Base-by-base conservation (phyloP, 1,140 invertebrate species). In the Aphelenchoides fujianensis region DNA sequence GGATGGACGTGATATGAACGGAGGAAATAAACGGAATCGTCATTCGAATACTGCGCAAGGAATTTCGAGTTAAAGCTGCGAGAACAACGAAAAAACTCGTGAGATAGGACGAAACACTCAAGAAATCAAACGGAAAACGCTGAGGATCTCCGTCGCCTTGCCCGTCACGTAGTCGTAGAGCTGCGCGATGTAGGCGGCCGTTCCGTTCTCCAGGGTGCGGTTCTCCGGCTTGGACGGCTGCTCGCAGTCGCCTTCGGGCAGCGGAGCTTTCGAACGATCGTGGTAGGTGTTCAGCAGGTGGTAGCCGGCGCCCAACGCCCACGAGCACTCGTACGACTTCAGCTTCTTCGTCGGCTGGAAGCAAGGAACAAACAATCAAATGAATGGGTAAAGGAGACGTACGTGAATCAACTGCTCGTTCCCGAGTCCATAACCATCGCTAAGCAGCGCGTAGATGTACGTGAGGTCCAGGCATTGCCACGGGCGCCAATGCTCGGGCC, bases 381-480 rank as follows among this genome's bases (percentile, higher is more conserved):
- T n/a, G n/a, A n/a, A n/a, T n/a, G n/a, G 63, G 61, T 16, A 63
- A 72, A 71, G 16, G 16, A 74, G 79, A 86, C 88, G 88, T 85
- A 93, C 91, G 84, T 89, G 88, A 70, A 93, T 86, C 76, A 89
- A 88, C 48, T 90, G 90, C 19, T 88, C 82, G 34, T 89, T 87
- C 34, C 88, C 85, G 0, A 95, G 87, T 41, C 90, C 90, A 85
- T 93, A 94, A 9, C 91, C 93, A 83, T 93, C 88, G 72, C 90
- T 88, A 27, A 97, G 86, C 64, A 96, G 85, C 57, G 91, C 86
- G 75, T 91, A 90, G 77, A 95, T 92, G 83, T 91, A 95, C 0
- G 90, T 90, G 71, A 97, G 87, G 87, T 97, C 94, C 31, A 94
- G 86, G 83, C 94, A 96, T 81, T 92, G 90, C 83, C 94, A 94